Conservation (phyloP, 2,888 invertebrate species). For the Meteorus cinctellus region DNA sequence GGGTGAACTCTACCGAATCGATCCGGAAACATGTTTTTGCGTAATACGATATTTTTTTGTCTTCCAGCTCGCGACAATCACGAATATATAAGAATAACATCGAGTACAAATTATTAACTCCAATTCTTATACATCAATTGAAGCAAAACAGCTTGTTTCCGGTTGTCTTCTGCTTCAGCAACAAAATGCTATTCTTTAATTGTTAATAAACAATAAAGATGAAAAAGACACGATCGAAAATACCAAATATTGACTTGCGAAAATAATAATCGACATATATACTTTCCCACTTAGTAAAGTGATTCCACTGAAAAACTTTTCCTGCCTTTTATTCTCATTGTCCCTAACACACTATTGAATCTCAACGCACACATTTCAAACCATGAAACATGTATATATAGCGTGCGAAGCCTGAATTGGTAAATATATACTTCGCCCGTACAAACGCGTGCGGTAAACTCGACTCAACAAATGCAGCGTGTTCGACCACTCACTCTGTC, state of each 20-base stretch:
- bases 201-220: too few relatives aligned
- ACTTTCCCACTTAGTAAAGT: slow-evolving; percentile 7
- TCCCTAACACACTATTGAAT: slow-evolving; percentile 9
- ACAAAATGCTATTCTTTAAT: too few relatives aligned
- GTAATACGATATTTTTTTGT: slow-evolving; percentile 43
- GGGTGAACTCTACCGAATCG: slow-evolving; percentile 52
- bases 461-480: slow-evolving; percentile 11
- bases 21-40: slow-evolving; percentile 51
- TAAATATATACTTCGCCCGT: slow-evolving; percentile 26
- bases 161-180: too few relatives aligned
- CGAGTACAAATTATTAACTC: too few relatives aligned
- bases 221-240: too few relatives aligned
- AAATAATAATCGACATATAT: not conserved
- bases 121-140: too few relatives aligned
- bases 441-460: slow-evolving; percentile 24
- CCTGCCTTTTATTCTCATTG: not conserved
- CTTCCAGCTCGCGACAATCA: not conserved
- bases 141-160: too few relatives aligned
- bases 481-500: not conserved
- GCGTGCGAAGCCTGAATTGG: slow-evolving; percentile 13
- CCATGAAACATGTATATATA: slow-evolving; percentile 10
- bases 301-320: not conserved
- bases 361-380: slow-evolving; percentile 8
- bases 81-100: not conserved
- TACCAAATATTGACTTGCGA: too few relatives aligned